Evolutionary conservation across 2,888 invertebrate genomes (phyloP).

Genomic region (Coelopa pilipes): DNA sequence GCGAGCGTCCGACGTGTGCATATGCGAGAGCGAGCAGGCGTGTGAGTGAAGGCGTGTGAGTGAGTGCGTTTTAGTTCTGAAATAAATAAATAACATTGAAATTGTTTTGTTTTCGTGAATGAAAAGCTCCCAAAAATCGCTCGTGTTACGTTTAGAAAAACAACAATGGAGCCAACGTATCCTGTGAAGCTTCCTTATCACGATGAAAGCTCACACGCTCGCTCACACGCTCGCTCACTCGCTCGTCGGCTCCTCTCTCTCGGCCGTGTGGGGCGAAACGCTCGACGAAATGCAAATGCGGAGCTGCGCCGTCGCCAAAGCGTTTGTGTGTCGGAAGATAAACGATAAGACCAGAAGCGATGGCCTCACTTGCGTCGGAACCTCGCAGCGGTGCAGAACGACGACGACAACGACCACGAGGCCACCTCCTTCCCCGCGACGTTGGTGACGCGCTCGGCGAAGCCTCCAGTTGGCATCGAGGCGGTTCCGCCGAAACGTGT

Average conservation of each 20-base stretch:
- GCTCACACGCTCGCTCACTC: no score
- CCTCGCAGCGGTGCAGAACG: constrained; percentile 7
- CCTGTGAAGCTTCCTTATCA: constrained; percentile 11
- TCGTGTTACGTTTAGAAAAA: background rate
- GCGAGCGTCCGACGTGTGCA: no score
- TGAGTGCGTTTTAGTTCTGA: background rate
- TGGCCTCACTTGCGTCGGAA: background rate
- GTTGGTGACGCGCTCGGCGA: background rate
- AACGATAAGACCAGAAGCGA: background rate
- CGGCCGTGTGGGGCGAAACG: no score
- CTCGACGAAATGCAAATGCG: background rate
- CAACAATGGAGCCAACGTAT: background rate
- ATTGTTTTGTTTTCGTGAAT: constrained; percentile 13
- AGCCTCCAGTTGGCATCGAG: background rate
- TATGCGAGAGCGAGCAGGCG: background rate
- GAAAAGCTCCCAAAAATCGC: constrained; percentile 9
- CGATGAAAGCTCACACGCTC: background rate
- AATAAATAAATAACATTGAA: background rate
- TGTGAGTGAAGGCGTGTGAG: background rate
- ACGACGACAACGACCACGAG: background rate
- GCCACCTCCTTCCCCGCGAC: background rate
- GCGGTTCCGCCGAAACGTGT: background rate
- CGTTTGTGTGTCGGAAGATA: constrained; percentile 2
- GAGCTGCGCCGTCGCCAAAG: constrained; percentile 15
- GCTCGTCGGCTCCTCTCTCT: background rate